These are phyloP conservation scores for Lepeophtheirus nordmannii DNA, from an alignment of 2,888 invertebrate species.

Conservation along the genomic window DNA sequence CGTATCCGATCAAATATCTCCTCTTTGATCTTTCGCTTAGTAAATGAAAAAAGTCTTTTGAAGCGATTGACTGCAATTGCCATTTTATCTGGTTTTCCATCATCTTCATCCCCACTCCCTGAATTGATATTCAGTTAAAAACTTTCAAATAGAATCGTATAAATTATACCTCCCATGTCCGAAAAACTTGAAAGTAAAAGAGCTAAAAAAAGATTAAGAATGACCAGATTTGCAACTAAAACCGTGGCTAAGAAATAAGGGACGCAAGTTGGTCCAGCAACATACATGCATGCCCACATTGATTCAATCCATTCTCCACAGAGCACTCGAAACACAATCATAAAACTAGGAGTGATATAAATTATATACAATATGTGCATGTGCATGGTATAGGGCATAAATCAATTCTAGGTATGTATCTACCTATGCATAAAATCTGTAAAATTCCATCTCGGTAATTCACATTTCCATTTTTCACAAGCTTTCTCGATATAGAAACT, in stretches of 20 bases:
- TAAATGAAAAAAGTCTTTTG: constrained; percentile 60
- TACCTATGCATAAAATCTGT: constrained; percentile 41
- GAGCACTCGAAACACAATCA: constrained; percentile 41
- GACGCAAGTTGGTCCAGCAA: constrained; percentile 35
- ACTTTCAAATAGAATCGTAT: too few species aligned
- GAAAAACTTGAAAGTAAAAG: constrained; percentile 35
- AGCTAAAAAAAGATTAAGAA: constrained; percentile 37
- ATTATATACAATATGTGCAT: background rate
- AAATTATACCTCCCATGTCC: constrained; percentile 42
- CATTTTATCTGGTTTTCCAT: constrained; percentile 91
- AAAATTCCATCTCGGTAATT: constrained; percentile 37
- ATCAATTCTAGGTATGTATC: background rate
- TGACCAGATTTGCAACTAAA: constrained; percentile 39
- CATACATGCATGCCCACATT: constrained; percentile 40
- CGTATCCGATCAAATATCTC: background rate
- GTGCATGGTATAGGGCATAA: background rate
- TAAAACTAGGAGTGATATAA: constrained; percentile 31
- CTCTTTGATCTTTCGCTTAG: constrained; percentile 67
- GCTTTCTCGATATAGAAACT: constrained; percentile 73
- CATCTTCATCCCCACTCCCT: constrained; percentile 80
- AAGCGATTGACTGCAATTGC: constrained; percentile 92
- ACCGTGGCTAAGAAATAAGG: constrained; percentile 40
- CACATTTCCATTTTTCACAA: constrained; percentile 28
- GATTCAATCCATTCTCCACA: constrained; percentile 43
- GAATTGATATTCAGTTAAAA: too few species aligned